Evolutionary conservation across 2,888 invertebrate genomes (phyloP).

Genomic region (Patella ulyssiponensis): DNA sequence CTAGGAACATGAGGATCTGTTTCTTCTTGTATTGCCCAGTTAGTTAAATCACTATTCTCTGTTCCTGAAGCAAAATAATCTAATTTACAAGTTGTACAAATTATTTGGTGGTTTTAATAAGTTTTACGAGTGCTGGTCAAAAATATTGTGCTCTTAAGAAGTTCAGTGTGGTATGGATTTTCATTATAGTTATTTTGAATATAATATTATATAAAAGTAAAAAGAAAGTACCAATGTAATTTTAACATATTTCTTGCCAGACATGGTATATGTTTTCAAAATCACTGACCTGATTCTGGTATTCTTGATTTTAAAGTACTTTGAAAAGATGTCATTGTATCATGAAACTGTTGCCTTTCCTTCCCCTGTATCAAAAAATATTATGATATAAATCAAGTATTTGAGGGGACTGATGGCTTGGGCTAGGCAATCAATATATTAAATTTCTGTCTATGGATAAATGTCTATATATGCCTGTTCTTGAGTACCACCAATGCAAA

Average conservation of each 20-base stretch:
- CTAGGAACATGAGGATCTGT: constrained; percentile 39
- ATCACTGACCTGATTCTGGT: constrained; percentile 33
- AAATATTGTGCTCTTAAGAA: no score
- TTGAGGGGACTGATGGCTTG: neutral
- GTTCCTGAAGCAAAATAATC: neutral
- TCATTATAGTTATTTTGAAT: no score
- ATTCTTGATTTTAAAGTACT: constrained; percentile 53
- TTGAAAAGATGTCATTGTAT: constrained; percentile 67
- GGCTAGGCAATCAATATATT: neutral
- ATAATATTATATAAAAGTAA: no score
- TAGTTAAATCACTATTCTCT: constrained; percentile 28
- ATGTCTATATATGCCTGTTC: no score
- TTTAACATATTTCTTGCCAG: no score
- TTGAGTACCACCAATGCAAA: neutral
- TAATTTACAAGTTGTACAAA: no score
- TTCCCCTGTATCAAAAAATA: constrained; percentile 54
- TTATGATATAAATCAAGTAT: neutral
- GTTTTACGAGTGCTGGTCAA: no score
- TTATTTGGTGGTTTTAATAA: no score
- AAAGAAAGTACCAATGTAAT: no score
- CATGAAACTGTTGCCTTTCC: constrained; percentile 66
- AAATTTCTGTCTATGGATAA: neutral
- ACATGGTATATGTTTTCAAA: no score
- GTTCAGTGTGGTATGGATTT: no score
- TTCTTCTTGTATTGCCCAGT: constrained; percentile 42